Conservation (phyloP, 2,113 vertebrate species). For the Callipepla californica region DNA sequence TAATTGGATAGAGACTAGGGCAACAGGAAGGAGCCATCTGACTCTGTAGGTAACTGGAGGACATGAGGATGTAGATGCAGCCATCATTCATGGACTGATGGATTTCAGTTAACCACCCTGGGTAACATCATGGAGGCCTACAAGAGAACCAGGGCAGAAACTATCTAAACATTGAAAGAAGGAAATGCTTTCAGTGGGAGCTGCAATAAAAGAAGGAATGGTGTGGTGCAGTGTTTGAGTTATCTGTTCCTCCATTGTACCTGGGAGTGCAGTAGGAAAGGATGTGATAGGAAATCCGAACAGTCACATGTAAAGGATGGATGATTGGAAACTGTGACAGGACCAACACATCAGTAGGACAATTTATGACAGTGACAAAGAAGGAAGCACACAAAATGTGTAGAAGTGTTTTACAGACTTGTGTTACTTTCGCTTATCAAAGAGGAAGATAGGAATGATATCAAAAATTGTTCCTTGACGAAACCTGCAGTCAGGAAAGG, state of each 20-base stretch:
- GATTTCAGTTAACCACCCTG: not conserved
- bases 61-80: not conserved
- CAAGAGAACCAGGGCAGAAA: not conserved
- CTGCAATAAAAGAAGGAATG: not conserved
- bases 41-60: not conserved
- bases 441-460: not conserved
- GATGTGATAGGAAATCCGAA: not conserved
- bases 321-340: not conserved
- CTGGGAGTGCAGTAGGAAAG: not conserved
- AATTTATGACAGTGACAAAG: not conserved
- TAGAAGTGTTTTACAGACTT: not conserved
- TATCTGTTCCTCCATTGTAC: fast-evolving
- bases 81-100: not conserved
- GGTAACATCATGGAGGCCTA: not conserved
- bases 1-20: not conserved
- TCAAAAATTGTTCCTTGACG: not conserved
- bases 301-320: not conserved
- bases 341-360: not conserved
- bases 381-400: not conserved
- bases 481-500: not conserved
- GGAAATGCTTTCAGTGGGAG: not conserved
- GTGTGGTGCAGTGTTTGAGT: not conserved
- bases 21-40: not conserved
- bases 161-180: not conserved
- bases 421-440: not conserved